Conservation (phyloP, 2,797 vertebrate species). For the Apodemus agrarius region DNA sequence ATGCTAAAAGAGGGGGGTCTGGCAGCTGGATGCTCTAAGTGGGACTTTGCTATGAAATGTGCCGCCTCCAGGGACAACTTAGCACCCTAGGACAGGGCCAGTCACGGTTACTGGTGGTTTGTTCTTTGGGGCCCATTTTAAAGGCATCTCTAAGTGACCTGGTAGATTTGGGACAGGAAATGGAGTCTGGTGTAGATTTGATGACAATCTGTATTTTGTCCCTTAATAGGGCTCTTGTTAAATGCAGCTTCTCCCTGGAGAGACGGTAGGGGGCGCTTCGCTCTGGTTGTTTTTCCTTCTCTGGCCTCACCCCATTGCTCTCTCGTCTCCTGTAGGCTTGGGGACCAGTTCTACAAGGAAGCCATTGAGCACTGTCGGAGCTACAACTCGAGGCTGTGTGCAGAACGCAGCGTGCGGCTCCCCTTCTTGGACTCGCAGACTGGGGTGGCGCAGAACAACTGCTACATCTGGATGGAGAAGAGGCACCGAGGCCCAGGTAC, state of each 20-base stretch:
- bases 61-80: background rate
- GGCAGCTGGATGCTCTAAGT: background rate
- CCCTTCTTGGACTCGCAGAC: constrained; percentile 98
- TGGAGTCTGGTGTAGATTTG: background rate
- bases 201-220: background rate
- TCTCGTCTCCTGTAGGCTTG: constrained; percentile 85
- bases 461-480: constrained; percentile 99
- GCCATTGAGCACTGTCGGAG: constrained; percentile 98
- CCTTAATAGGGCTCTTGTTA: background rate
- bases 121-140: background rate
- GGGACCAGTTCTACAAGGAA: constrained; percentile 99
- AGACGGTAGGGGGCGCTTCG: background rate
- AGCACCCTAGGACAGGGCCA: background rate
- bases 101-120: background rate
- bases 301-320: background rate
- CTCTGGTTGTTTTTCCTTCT: background rate
- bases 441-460: constrained; percentile 98
- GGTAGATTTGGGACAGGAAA: background rate
- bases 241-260: background rate
- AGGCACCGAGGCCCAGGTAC: constrained; percentile 97
- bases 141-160: background rate
- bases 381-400: constrained; percentile 97
- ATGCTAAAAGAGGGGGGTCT: background rate
- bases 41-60: background rate
- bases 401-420: constrained; percentile 96